Percentiles rank a stretch among this genome's conserved stretches.
Conservation (phyloP, 2,888 invertebrate species). For the Lydus trimaculatus region DNA sequence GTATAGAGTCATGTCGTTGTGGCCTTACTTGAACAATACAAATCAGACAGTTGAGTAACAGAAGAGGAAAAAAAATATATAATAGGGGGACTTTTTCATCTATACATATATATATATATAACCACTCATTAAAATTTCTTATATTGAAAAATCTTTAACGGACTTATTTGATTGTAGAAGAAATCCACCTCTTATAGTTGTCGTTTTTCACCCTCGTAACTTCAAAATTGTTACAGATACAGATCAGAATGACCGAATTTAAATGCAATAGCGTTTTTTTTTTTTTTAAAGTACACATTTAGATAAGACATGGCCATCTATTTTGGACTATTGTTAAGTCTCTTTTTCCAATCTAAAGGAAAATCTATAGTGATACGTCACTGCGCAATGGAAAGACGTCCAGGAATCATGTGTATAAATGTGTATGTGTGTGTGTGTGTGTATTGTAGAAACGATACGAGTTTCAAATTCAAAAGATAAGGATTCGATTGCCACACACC, state of each 20-base stretch:
- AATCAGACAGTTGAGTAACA: conserved; percentile 18
- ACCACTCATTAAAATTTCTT: conserved; percentile 4
- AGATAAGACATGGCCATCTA: conserved; percentile 61
- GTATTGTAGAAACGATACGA: no score
- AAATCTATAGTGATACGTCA: conserved; percentile 41
- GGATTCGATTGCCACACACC: not conserved
- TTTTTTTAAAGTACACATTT: conserved; percentile 59
- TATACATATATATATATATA: no score
- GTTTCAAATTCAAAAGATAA: no score
- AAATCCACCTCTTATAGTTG: not conserved
- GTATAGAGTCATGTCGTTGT: conserved; percentile 54
- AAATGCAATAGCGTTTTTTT: conserved; percentile 57
- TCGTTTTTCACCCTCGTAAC: conserved; percentile 35
- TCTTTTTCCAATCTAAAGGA: conserved; percentile 16
- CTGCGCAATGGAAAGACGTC: conserved; percentile 15
- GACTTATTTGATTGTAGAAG: conserved; percentile 10
- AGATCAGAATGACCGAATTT: conserved; percentile 56
- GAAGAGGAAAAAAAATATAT: conserved; percentile 16
- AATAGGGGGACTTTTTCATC: conserved; percentile 29
- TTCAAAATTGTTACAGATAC: conserved; percentile 13
- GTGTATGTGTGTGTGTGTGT: no score
- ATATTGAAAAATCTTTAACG: conserved; percentile 4
- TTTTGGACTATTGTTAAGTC: conserved; percentile 52
- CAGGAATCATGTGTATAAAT: not conserved
- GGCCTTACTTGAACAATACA: conserved; percentile 35